Evolutionary conservation across 2,888 invertebrate species (phyloP).

Genomic region (Bellardia pandia): DNA sequence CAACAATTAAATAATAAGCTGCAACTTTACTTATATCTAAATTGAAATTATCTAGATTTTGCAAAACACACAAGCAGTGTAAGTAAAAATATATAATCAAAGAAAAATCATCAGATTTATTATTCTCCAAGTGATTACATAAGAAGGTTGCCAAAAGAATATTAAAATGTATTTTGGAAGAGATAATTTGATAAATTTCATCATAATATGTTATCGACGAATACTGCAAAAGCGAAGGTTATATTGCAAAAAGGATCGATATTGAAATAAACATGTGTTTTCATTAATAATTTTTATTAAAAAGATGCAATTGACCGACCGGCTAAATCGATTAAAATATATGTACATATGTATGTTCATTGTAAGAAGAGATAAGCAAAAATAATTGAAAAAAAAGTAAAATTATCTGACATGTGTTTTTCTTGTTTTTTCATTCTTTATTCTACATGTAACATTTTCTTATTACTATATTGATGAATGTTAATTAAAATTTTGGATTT

Average conservation of each 20-base stretch:
- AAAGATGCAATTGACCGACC: background rate
- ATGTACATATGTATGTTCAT: too few relatives aligned
- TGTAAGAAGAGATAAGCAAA: background rate
- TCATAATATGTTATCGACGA: background rate
- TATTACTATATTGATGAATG: background rate
- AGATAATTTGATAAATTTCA: slow-evolving; percentile 50
- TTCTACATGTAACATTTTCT: background rate
- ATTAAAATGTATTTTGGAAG: slow-evolving; percentile 13
- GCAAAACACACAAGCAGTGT: slow-evolving; percentile 45
- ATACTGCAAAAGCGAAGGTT: background rate
- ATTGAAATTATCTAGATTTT: slow-evolving; percentile 37
- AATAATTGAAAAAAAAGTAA: background rate
- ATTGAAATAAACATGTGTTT: background rate
- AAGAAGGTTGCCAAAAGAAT: slow-evolving; percentile 51
- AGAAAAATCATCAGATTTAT: background rate
- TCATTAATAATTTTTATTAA: background rate
- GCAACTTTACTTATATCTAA: slow-evolving; percentile 21
- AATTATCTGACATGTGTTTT: slow-evolving; percentile 22
- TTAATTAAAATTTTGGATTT: background rate
- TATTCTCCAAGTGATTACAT: slow-evolving; percentile 58
- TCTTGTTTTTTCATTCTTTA: background rate
- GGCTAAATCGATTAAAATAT: background rate
- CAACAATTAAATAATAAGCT: slow-evolving; percentile 40
- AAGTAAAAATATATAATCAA: slow-evolving; percentile 55
- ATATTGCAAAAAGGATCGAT: background rate